These are phyloP conservation scores for Coelinius sp. DNA, from an alignment of 2,888 invertebrate genomes.

Conservation along the genomic window DNA sequence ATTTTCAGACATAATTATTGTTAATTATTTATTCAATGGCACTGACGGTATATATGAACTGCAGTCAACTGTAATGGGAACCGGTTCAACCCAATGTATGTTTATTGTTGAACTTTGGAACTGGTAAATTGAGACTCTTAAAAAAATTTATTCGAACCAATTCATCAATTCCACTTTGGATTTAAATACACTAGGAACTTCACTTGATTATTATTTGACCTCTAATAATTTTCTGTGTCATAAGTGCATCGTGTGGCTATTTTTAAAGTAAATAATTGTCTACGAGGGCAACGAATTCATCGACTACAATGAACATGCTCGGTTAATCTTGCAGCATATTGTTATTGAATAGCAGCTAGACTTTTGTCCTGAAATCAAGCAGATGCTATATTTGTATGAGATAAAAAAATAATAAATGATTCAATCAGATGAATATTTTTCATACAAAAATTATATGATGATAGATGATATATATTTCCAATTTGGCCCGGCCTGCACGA, in stretches of 20 bases:
- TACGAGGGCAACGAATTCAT: neutral
- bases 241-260: neutral
- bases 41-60: neutral
- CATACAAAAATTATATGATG: too few relatives aligned
- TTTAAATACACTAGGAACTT: neutral
- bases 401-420: too few relatives aligned
- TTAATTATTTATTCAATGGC: neutral
- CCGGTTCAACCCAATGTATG: neutral
- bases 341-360: neutral
- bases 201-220: neutral
- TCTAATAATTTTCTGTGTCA: neutral
- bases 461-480: too few relatives aligned
- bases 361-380: neutral
- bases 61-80: neutral
- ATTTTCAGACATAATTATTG: constrained; percentile 75
- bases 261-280: neutral
- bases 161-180: neutral
- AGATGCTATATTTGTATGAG: neutral
- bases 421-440: too few relatives aligned
- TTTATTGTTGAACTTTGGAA: constrained; percentile 19
- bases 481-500: too few relatives aligned
- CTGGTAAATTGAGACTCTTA: neutral
- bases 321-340: neutral
- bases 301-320: neutral
- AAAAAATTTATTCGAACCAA: neutral